Percentiles rank a stretch among this genome's conserved stretches.
Conservation (phyloP, 1,140 invertebrate species). For the Aphelinus atriplicis region DNA sequence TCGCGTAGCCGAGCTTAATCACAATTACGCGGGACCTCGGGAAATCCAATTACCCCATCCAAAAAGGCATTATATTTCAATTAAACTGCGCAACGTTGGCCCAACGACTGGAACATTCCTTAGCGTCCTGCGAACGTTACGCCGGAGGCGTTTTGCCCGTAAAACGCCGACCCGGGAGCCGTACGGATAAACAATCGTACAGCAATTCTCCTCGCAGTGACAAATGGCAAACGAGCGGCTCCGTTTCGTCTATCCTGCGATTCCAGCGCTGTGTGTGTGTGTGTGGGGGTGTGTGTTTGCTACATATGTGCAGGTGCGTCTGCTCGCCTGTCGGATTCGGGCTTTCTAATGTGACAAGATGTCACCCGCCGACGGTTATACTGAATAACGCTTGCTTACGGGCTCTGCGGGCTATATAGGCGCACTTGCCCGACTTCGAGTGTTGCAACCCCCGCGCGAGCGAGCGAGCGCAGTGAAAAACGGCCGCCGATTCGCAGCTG, state of each 20-base stretch:
- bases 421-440: background rate
- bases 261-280: background rate
- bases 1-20: background rate
- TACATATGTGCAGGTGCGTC: background rate
- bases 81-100: constrained; percentile 13
- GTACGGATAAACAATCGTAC: constrained; percentile 27
- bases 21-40: constrained; percentile 17
- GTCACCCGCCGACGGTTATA: constrained; percentile 9
- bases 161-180: background rate
- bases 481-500: background rate
- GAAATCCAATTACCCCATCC: constrained; percentile 23
- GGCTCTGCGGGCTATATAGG: no score
- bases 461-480: background rate
- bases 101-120: constrained; percentile 4
- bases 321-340: background rate
- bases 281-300: background rate
- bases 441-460: background rate
- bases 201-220: constrained; percentile 26
- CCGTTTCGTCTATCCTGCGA: constrained; percentile 35
- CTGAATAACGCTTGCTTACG: no score
- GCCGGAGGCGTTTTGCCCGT: no score
- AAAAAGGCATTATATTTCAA: constrained; percentile 36
- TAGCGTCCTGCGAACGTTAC: no score
- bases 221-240: constrained; percentile 19
- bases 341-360: constrained; percentile 29